Evolutionary conservation across 2,113 vertebrate species (phyloP), one percentile per base, ranked within the genome.

Genomic region (Vanacampus margaritifer): DNA sequence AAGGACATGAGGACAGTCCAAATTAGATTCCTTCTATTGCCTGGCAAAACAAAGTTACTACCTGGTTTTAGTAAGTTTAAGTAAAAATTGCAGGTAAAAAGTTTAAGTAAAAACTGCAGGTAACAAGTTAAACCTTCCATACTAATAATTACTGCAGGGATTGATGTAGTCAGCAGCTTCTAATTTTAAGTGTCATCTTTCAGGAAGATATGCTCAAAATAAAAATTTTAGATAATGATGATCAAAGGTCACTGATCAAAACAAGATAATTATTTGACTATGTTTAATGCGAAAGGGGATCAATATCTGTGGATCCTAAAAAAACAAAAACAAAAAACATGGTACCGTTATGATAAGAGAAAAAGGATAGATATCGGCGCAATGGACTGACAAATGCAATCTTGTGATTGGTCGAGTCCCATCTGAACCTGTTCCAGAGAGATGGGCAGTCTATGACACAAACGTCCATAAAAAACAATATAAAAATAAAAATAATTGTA

Each of bases 1-100:
- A 57, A 73, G 41, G 54, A 66, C 46, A 73, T 7, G 65, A 62
- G 56, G 0, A 74, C 64, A 73, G 53, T 5, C 63, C 19, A 59
- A 58, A 68, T 70, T 58, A 67, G 50, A 69, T 26, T 56, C 45
- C 45, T 45, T 45, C 43, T 16, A 17, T 12, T 17, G 43, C 14
- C 1, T 17, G 46, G 23, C 11, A 59, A 59, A 59, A 35, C 2
- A 36, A 36, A 59, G 8, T 59, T 35, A 10, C 32, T 23, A 56
- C n/a, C 53, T 36, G 24, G 57, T 36, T 8, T 59, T 59, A 59
- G 36, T 32, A 32, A 32, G 28, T n/a, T n/a, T n/a, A n/a, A n/a
- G n/a, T n/a, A n/a, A n/a, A n/a, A n/a, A n/a, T n/a, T n/a, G n/a
- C n/a, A n/a, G n/a, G n/a, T n/a, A n/a, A n/a, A n/a, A n/a, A n/a